These are phyloP conservation scores for Chloromyia formosa DNA, from an alignment of 2,888 invertebrate genomes.

Conservation along the genomic window DNA sequence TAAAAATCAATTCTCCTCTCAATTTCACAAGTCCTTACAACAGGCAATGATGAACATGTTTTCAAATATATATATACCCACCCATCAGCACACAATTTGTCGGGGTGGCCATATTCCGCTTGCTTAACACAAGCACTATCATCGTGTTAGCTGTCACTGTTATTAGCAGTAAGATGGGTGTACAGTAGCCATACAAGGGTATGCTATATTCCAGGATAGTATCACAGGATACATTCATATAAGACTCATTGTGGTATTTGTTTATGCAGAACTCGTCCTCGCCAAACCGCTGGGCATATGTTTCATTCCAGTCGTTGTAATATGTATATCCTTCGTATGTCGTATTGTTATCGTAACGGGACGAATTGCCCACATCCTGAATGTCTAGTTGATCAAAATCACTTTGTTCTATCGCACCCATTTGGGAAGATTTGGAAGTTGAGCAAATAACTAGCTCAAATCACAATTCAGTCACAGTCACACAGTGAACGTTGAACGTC, in stretches of 20 bases:
- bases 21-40: background rate
- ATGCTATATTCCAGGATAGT: constrained; percentile 60
- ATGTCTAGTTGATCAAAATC: constrained; percentile 42
- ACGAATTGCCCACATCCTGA: constrained; percentile 40
- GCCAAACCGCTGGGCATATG: constrained; percentile 36
- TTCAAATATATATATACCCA: constrained; percentile 54
- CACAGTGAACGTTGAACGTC: background rate
- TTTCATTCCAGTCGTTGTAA: constrained; percentile 43
- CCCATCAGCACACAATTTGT: constrained; percentile 91
- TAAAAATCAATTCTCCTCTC: background rate
- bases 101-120: constrained; percentile 88
- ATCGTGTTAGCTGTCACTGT: constrained; percentile 92
- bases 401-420: constrained; percentile 35
- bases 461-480: background rate
- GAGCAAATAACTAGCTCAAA: background rate
- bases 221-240: constrained; percentile 63
- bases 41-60: background rate
- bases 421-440: constrained; percentile 16
- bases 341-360: constrained; percentile 16
- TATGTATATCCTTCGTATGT: constrained; percentile 9
- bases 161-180: constrained; percentile 84
- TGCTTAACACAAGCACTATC: constrained; percentile 88
- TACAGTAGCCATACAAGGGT: constrained; percentile 62
- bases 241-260: constrained; percentile 55
- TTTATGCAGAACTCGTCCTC: constrained; percentile 55